Conservation (phyloP, 1,140 invertebrate species). For the Ridgeia piscesae region DNA sequence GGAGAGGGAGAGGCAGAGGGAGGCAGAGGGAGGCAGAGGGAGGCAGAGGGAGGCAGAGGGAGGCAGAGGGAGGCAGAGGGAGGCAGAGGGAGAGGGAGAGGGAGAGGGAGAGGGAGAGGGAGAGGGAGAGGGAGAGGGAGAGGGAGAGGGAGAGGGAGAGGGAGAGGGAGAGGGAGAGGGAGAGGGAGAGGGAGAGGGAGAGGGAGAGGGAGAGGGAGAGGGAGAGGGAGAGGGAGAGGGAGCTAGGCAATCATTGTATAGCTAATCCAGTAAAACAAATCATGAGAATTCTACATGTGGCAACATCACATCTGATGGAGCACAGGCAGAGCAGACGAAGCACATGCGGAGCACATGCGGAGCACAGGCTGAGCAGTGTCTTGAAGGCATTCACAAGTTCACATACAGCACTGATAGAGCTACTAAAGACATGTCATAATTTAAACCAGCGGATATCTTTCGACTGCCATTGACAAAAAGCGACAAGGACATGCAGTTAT, state of each 20-base stretch:
- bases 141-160: not conserved
- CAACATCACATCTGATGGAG: not conserved
- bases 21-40: not conserved
- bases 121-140: not conserved
- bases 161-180: not conserved
- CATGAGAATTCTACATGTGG: too few relatives aligned
- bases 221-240: too few relatives aligned
- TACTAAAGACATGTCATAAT: not conserved
- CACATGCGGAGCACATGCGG: not conserved
- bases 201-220: too few relatives aligned
- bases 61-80: not conserved
- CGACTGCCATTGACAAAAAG: too few relatives aligned
- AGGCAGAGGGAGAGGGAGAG: not conserved
- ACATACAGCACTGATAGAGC: not conserved
- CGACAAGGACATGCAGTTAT: not conserved
- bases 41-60: not conserved
- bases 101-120: not conserved
- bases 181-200: too few relatives aligned
- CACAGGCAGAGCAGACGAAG: not conserved
- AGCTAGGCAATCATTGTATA: too few relatives aligned
- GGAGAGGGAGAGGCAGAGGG: not conserved
- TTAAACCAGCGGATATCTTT: too few relatives aligned
- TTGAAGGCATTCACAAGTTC: not conserved
- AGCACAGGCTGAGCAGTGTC: not conserved
- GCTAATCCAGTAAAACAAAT: too few relatives aligned